Conservation (phyloP, 2,888 invertebrate genomes). For the Tiphia femorata region DNA sequence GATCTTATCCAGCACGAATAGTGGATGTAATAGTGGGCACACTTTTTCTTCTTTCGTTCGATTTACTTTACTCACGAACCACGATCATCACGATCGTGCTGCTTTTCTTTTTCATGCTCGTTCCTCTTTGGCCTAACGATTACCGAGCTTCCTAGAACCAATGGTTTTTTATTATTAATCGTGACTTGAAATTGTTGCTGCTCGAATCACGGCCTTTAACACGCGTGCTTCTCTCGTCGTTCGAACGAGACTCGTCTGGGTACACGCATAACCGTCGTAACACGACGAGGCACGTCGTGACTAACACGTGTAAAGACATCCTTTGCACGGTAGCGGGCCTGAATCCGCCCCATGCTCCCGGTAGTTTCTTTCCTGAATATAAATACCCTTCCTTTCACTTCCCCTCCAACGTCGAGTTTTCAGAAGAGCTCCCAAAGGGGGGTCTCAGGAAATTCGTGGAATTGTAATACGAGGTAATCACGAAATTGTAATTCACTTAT, state of each 20-base stretch:
- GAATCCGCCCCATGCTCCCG: conserved; percentile 32
- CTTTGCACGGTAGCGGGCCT: conserved; percentile 32
- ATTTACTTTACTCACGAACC: no score
- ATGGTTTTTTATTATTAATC: not conserved
- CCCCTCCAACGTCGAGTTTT: conserved; percentile 6
- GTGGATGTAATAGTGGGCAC: no score
- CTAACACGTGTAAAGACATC: conserved; percentile 44
- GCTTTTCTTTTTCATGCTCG: not conserved
- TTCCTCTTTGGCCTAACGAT: no score
- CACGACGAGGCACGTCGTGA: conserved; percentile 47
- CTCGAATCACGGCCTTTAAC: not conserved
- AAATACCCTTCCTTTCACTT: conserved; percentile 17
- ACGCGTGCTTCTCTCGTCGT: not conserved
- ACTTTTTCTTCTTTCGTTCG: no score
- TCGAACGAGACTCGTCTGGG: not conserved
- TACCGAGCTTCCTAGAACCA: no score
- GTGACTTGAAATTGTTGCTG: not conserved
- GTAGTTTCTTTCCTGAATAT: conserved; percentile 31
- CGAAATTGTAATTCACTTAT: no score
- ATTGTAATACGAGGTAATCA: conserved; percentile 40
- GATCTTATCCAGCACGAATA: no score
- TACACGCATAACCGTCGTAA: conserved; percentile 35
- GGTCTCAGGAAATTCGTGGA: conserved; percentile 38
- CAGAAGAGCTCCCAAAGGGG: conserved; percentile 4
- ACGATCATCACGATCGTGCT: no score